Conservation (phyloP, 2,113 vertebrate genomes). For the Triplophysa dalaica region DNA sequence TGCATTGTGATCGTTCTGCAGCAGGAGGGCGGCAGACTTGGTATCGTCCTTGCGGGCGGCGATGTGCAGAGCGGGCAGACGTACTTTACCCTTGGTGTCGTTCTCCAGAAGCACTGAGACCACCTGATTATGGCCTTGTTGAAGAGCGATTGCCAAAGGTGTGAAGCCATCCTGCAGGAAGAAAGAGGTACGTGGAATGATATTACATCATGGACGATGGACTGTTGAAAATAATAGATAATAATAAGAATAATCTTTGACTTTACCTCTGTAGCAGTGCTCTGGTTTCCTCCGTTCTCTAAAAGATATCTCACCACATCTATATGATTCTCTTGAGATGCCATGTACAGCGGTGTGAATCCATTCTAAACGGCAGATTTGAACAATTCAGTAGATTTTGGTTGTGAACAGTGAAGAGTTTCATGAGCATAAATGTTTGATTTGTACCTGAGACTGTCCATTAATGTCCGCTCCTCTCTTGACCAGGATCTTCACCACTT, state of each 20-base stretch:
- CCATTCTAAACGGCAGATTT: conserved; percentile 81
- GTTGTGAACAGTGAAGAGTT: background rate
- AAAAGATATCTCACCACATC: conserved; percentile 94
- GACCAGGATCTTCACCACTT: conserved; percentile 90
- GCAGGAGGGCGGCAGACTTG: conserved; percentile 92
- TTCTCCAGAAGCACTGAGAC: conserved; percentile 95
- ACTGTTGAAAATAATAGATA: no score
- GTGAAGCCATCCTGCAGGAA: conserved; percentile 90
- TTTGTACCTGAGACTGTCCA: conserved; percentile 89
- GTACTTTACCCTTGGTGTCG: conserved; percentile 97
- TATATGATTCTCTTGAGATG: conserved; percentile 96
- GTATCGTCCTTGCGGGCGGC: conserved; percentile 97
- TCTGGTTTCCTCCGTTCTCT: conserved; percentile 97
- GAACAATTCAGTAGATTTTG: background rate
- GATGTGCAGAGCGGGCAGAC: conserved; percentile 93
- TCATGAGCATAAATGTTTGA: background rate
- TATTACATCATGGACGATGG: background rate
- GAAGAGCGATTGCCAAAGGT: conserved; percentile 92
- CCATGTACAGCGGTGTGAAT: conserved; percentile 98
- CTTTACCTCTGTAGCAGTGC: conserved; percentile 93
- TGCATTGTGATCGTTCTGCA: conserved; percentile 97
- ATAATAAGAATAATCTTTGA: no score
- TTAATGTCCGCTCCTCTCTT: conserved; percentile 95
- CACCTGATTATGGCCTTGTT: conserved; percentile 97
- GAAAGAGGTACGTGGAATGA: background rate